Evolutionary conservation across 1,140 invertebrate genomes (phyloP).

Genomic region (Vanessa tameamea): DNA sequence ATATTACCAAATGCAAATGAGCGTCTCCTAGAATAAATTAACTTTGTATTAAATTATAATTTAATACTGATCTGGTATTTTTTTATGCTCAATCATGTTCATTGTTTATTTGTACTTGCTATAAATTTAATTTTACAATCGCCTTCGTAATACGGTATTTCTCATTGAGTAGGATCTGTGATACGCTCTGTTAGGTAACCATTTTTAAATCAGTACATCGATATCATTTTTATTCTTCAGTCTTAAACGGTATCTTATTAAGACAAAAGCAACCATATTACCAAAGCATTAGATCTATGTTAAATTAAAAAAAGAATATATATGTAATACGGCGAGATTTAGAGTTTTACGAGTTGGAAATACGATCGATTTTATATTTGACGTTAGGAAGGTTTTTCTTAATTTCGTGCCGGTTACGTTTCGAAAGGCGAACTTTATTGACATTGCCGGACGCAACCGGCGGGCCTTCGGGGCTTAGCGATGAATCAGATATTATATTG

Average conservation of each 20-base stretch:
- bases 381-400: slow-evolving; percentile 16
- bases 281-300: background rate
- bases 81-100: no score
- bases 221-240: slow-evolving; percentile 18
- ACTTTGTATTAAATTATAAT: no score
- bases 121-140: background rate
- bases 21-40: no score
- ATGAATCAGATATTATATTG: slow-evolving; percentile 30
- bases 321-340: background rate
- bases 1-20: no score
- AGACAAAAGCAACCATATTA: background rate
- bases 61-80: no score
- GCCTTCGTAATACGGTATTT: slow-evolving; percentile 16
- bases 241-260: background rate
- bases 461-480: slow-evolving; percentile 20
- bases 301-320: background rate
- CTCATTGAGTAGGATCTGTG: slow-evolving; percentile 19
- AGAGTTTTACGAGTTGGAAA: slow-evolving; percentile 6
- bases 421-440: slow-evolving; percentile 29
- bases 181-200: slow-evolving; percentile 23
- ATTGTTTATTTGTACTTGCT: background rate
- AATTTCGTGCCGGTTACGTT: slow-evolving; percentile 25
- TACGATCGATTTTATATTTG: slow-evolving; percentile 4
- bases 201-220: slow-evolving; percentile 24
- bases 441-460: background rate